These are phyloP conservation scores for Quadriops clusia DNA, from an alignment of 2,888 invertebrate genomes.

Conservation along the genomic window DNA sequence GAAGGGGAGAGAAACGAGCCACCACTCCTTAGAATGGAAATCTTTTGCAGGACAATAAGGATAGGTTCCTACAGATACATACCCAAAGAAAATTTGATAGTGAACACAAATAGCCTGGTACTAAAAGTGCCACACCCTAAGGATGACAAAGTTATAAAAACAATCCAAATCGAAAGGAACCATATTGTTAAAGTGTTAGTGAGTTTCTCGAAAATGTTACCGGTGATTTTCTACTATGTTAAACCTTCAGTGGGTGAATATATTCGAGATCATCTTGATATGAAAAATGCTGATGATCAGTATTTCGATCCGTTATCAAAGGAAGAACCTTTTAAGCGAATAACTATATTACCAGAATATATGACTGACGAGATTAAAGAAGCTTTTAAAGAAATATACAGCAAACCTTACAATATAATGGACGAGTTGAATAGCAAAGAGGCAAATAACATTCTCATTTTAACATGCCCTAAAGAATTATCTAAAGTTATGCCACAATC, in stretches of 20 bases:
- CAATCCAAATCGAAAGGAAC: constrained; percentile 53
- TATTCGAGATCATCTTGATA: constrained; percentile 58
- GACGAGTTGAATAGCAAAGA: constrained; percentile 63
- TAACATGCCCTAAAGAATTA: constrained; percentile 54
- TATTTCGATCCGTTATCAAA: constrained; percentile 50
- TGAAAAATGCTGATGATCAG: constrained; percentile 41
- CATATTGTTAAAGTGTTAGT: constrained; percentile 65
- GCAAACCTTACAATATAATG: constrained; percentile 37
- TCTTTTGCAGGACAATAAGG: constrained; percentile 60
- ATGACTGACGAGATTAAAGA: constrained; percentile 54
- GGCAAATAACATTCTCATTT: constrained; percentile 71
- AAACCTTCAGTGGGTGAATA: constrained; percentile 53
- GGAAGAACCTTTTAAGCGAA: constrained; percentile 58
- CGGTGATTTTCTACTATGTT: constrained; percentile 71
- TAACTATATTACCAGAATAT: constrained; percentile 62
- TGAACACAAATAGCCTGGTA: constrained; percentile 25
- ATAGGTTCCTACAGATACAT: constrained; percentile 76
- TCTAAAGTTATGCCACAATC: constrained; percentile 13
- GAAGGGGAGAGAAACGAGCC: no score
- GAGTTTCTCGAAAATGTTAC: constrained; percentile 64
- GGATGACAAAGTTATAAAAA: constrained; percentile 43
- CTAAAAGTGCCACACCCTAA: constrained; percentile 49
- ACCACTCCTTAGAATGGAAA: constrained; percentile 10
- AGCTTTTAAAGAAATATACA: constrained; percentile 53
- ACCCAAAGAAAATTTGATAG: constrained; percentile 55